These are phyloP conservation scores for Asobara japonica DNA, from an alignment of 1,140 invertebrate species.

Conservation along the genomic window DNA sequence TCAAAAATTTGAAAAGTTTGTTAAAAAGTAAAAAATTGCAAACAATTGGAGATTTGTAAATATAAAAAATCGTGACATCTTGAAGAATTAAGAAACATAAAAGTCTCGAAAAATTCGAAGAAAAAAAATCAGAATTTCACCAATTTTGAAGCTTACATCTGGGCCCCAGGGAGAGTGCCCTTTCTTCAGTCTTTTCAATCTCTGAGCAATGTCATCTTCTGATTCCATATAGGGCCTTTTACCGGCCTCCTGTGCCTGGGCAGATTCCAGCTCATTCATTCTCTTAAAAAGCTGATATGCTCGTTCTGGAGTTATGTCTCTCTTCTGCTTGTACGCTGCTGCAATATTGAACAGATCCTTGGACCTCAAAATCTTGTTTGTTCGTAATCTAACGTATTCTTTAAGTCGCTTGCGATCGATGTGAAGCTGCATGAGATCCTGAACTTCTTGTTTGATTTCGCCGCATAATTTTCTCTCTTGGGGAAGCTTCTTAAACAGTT, in stretches of 20 bases:
- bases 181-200: slow-evolving; percentile 61
- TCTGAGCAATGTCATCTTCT: slow-evolving; percentile 63
- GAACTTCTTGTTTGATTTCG: slow-evolving; percentile 62
- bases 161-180: slow-evolving; percentile 56
- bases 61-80: too few species aligned
- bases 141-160: slow-evolving; percentile 46
- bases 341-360: slow-evolving; percentile 65
- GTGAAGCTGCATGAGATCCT: slow-evolving; percentile 60
- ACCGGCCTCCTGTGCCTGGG: slow-evolving; percentile 53
- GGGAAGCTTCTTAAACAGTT: slow-evolving; percentile 61
- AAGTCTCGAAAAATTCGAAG: too few species aligned
- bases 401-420: slow-evolving; percentile 62
- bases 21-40: too few species aligned
- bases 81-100: too few species aligned
- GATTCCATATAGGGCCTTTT: slow-evolving; percentile 62
- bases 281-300: slow-evolving; percentile 66
- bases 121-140: slow-evolving; percentile 23
- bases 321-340: slow-evolving; percentile 61
- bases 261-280: slow-evolving; percentile 63
- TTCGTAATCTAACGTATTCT: slow-evolving; percentile 59
- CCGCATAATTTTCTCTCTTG: slow-evolving; percentile 62
- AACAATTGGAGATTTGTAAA: too few species aligned
- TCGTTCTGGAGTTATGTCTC: slow-evolving; percentile 65
- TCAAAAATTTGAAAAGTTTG: too few species aligned
- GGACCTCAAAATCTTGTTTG: slow-evolving; percentile 60